Evolutionary conservation across 2,113 vertebrate genomes (phyloP), one percentile per base, ranked within the genome.

Genomic region (Clarias gariepinus): DNA sequence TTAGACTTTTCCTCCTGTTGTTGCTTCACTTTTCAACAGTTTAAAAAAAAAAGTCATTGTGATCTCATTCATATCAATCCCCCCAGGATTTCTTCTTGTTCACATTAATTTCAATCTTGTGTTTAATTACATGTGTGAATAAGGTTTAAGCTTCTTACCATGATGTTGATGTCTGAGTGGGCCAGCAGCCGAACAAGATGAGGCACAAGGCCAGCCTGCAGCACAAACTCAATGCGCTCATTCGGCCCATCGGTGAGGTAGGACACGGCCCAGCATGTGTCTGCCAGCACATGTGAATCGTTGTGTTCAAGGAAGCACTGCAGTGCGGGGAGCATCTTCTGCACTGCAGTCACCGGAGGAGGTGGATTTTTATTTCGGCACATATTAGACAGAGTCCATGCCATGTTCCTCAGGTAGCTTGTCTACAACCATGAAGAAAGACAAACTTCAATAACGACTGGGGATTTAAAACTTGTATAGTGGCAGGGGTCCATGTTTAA

Each of bases 361-460:
- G 96, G 94, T 0, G 97, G 97, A 76, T 97, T 97, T 94, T 98
- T 99, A 82, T 98, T 97, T 5, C 97, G 97, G 91, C 98, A 99
- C 82, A 99, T 93, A 92, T 98, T 99, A 83, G 97, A 98, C 85
- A 99, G 91, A 0, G 96, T 98, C 98, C 98, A 98, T 1, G 97
- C 96, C 28, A 97, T 80, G 6, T 98, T 98, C 30, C 96, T 94
- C 60, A 98, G 91, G 85, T 96, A 98, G 7, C 30, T 64, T n/a
- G 41, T n/a, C 85, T 88, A 76, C 53, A 69, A 63, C 11, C 36
- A 12, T n/a, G n/a, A 21, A 86, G 18, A 12, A 36, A 57, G 30
- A 61, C 1, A 58, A 53, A 84, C 41, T 69, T 57, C 19, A 23
- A 30, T 33, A 78, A 53, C 33, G 68, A 57, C 57, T 11, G 66